These are phyloP conservation scores for Pterostichus niger DNA, from an alignment of 2,888 invertebrate species.

Conservation along the genomic window DNA sequence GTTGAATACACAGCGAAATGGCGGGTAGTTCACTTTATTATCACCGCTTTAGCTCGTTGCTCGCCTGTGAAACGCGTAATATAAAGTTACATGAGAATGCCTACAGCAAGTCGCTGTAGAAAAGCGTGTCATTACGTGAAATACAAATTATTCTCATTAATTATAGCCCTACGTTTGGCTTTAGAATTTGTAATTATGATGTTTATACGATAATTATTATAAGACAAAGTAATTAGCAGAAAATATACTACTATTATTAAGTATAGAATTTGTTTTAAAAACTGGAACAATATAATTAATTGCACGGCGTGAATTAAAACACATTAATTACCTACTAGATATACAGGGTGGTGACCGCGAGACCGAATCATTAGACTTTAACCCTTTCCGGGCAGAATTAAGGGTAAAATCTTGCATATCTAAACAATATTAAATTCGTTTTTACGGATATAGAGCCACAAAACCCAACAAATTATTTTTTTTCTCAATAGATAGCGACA, in stretches of 20 bases:
- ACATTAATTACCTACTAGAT: too few relatives aligned
- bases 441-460: too few relatives aligned
- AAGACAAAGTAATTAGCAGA: background rate
- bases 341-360: too few relatives aligned
- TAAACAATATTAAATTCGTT: too few relatives aligned
- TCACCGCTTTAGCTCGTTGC: slow-evolving; percentile 39
- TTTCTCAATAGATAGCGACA: too few relatives aligned
- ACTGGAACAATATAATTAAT: too few relatives aligned
- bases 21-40: slow-evolving; percentile 63
- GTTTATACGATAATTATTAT: slow-evolving; percentile 8
- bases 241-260: background rate
- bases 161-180: background rate
- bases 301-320: too few relatives aligned
- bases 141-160: slow-evolving; percentile 47
- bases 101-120: slow-evolving; percentile 15
- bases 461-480: too few relatives aligned
- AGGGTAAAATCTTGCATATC: too few relatives aligned
- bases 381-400: too few relatives aligned
- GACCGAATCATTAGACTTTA: too few relatives aligned
- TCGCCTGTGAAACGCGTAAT: background rate
- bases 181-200: slow-evolving; percentile 19
- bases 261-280: background rate
- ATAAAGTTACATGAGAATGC: slow-evolving; percentile 41
- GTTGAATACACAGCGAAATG: slow-evolving; percentile 60
- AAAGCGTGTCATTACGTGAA: slow-evolving; percentile 10